These are phyloP conservation scores for Catharus ustulatus DNA, from an alignment of 2,797 vertebrate species.

Conservation along the genomic window DNA sequence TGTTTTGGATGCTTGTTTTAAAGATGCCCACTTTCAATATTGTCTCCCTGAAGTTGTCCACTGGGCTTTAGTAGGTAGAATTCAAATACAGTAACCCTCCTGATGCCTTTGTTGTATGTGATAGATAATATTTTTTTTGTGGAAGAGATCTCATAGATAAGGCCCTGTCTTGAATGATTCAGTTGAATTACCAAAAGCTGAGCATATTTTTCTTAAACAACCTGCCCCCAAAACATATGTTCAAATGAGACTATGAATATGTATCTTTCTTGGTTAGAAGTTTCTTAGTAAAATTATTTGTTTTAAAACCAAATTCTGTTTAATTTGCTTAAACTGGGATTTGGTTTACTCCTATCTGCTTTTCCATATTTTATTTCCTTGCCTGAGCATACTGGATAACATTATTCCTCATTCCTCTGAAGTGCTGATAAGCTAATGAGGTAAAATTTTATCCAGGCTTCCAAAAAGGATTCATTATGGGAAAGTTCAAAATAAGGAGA, in stretches of 20 bases:
- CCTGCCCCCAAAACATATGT: rapidly evolving
- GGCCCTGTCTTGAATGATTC: neutral
- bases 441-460: neutral
- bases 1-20: neutral
- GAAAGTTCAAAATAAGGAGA: neutral
- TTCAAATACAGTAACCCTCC: neutral
- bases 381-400: neutral
- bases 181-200: neutral
- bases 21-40: neutral
- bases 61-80: neutral
- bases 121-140: neutral
- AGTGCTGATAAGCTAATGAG: neutral
- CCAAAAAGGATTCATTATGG: neutral
- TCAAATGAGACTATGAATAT: neutral
- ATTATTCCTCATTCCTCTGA: neutral
- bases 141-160: neutral
- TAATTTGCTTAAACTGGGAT: neutral
- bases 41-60: neutral
- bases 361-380: neutral
- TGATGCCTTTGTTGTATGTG: neutral
- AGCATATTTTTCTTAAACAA: neutral
- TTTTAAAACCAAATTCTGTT: neutral
- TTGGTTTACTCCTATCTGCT: neutral
- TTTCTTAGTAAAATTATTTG: neutral
- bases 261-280: neutral